phyloP scores from a whole-genome alignment of 2,113 vertebrate species.

The Clarias batrachus region DNA sequence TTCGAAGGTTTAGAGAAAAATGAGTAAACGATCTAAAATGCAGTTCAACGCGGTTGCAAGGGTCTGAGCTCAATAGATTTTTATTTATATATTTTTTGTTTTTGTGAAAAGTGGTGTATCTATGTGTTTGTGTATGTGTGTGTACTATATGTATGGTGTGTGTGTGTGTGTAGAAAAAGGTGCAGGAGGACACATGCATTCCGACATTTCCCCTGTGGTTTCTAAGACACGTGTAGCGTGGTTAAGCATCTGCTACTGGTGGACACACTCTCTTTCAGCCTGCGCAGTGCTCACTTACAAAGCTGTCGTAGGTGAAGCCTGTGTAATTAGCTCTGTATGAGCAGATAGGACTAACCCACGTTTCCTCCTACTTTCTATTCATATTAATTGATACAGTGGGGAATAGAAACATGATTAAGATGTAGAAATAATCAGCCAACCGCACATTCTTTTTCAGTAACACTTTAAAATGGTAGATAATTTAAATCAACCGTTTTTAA shows the following conservation, averaged over 20 bases:
- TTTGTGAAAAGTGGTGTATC: too few relatives aligned
- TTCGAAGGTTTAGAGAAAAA: not conserved
- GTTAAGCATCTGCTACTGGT: slow-evolving; percentile 6
- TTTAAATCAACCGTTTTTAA: not conserved
- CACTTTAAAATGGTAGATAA: not conserved
- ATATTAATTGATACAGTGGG: slow-evolving; percentile 43
- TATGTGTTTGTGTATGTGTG: not conserved
- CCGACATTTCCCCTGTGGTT: slow-evolving; percentile 6
- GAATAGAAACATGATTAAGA: slow-evolving; percentile 40
- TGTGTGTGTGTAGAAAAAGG: not conserved
- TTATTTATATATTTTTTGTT: too few relatives aligned
- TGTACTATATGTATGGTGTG: too few relatives aligned
- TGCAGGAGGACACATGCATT: not conserved
- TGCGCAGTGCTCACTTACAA: not conserved
- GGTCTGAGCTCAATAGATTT: not conserved
- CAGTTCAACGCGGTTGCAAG: slow-evolving; percentile 6
- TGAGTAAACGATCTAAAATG: slow-evolving; percentile 16
- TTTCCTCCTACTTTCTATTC: not conserved
- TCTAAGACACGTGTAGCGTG: slow-evolving; percentile 5
- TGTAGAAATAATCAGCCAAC: slow-evolving; percentile 20
- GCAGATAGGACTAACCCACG: not conserved
- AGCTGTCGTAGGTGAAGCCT: slow-evolving; percentile 38
- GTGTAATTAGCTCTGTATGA: slow-evolving; percentile 31
- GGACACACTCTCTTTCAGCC: slow-evolving; percentile 27
- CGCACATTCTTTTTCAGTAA: not conserved